Evolutionary conservation across 53 echinoderm and acorn worm species (phyloP), one percentile per base, ranked within the genome.

Genomic region (Crossaster papposus): DNA sequence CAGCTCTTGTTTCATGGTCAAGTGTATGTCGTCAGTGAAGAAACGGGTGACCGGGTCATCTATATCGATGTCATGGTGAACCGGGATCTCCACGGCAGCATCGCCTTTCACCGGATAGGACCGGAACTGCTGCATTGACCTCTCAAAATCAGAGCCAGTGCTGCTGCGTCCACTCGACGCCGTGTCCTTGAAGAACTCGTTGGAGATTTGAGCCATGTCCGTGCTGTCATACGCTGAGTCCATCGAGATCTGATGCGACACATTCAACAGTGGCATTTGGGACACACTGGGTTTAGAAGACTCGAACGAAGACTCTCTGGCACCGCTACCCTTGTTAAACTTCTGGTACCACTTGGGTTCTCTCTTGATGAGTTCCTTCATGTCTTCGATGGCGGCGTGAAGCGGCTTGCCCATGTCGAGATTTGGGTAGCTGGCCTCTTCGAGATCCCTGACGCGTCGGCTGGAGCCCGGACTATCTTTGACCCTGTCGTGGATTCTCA

Each of bases 311-410:
- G 36, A 22, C 36, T 23, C 28, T 8, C 68, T 23, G 13, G 22
- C 2, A 20, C 44, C 30, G 24, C 11, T 44, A 12, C 64, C 17
- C 23, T 28, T 88, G 72, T 68, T 65, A 28, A 0, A 29, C 15
- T 86, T 88, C 26, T 72, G 2, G 36, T 88, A 91, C 91, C 91
- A 91, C 30, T 80, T 72, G 38, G 54, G 54, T 30, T 91, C 72
- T 1, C 79, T 24, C 54, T 53, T 58, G 20, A 91, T 88, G 11
- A 72, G 80, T 17, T 9, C 54, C 70, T 88, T 88, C 91, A 91
- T 91, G 52, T 0, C 74, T 20, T 91, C 37, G 36, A 91, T 88
- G 32, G 88, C 81, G 3, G 74, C 38, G 30, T 72, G 38, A 12
- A 91, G 74, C 23, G 72, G 23, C 35, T 36, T 23, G 14, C 91